Base-by-base conservation (phyloP, 2,888 invertebrate genomes). In the Drosophila mayaguana region DNA sequence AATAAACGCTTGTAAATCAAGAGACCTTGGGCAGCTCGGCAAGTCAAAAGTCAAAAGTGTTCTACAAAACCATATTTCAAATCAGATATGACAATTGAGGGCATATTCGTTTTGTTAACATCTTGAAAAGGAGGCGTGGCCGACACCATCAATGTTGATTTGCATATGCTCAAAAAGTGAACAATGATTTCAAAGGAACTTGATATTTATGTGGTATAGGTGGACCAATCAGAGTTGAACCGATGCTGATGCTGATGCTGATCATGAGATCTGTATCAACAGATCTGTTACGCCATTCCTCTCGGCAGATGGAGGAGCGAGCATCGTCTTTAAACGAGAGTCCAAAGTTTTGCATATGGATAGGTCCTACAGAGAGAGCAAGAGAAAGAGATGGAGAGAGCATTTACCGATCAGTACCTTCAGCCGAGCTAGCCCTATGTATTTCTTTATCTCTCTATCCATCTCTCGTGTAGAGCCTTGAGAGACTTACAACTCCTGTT, bases 51-150 rank as follows among this genome's bases (percentile, higher is more conserved):
- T n/a, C 28, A 2, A 46, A 25, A 46, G 8, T 16, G 46, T 9
- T 45, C 22, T 45, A 14, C 9, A 3, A 46, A 16, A 43, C 2
- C 16, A 25, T 16, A 45, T 25, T 16, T 45, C 16, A 46, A 8
- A 25, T 46, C 2, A 3, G 0, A 16, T n/a, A 22, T 45, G 16
- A 16, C 22, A 9, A 25, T 46, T 25, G 46, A 28, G 46, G n/a
- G n/a, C 46, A 48, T n/a, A 48, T 48, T 28, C 11, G 28, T 18
- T 32, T 48, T 48, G 28, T 48, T n/a, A 48, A 18, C 48, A 18
- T 32, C 6, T 2, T 8, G 1, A 8, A 25, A 45, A 16, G 3
- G 2, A 9, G 22, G 22, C 28, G n/a, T 28, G 28, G 28, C 11
- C n/a, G 25, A 11, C 16, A 45, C 4, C 14, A 45, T 45, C 5